Percentiles rank a stretch among this genome's conserved stretches.
These are phyloP conservation scores for Chaetogeoica ovagalla DNA, from an alignment of 2,888 invertebrate species.

Conservation along the genomic window DNA sequence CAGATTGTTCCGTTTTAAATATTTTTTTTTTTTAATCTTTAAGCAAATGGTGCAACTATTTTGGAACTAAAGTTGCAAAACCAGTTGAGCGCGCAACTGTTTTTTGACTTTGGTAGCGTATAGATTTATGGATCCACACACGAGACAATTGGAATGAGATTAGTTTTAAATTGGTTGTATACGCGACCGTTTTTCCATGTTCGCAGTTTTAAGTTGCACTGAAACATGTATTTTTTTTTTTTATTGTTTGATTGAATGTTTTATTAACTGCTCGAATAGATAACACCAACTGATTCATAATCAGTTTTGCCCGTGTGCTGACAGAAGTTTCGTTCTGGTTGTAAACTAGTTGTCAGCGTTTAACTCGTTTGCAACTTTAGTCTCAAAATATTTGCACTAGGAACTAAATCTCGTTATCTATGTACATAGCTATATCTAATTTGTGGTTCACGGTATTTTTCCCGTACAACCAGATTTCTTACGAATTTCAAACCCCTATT, in stretches of 20 bases:
- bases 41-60: background rate
- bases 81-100: background rate
- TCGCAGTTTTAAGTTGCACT: background rate
- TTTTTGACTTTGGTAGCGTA: background rate
- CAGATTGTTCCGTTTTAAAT: too few species aligned
- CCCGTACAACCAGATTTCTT: too few species aligned
- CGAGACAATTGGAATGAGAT: background rate
- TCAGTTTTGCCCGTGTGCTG: background rate
- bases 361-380: background rate
- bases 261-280: background rate
- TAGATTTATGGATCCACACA: background rate
- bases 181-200: background rate
- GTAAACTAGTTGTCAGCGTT: background rate
- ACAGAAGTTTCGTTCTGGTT: background rate
- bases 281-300: background rate
- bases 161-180: background rate
- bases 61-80: background rate
- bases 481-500: too few species aligned
- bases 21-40: too few species aligned
- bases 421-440: too few species aligned
- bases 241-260: too few species aligned
- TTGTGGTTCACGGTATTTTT: too few species aligned
- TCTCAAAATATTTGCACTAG: background rate
- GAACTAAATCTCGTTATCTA: too few species aligned
- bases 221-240: too few species aligned